These are phyloP conservation scores for Cephus runcator DNA, from an alignment of 2,888 invertebrate genomes.

Conservation along the genomic window DNA sequence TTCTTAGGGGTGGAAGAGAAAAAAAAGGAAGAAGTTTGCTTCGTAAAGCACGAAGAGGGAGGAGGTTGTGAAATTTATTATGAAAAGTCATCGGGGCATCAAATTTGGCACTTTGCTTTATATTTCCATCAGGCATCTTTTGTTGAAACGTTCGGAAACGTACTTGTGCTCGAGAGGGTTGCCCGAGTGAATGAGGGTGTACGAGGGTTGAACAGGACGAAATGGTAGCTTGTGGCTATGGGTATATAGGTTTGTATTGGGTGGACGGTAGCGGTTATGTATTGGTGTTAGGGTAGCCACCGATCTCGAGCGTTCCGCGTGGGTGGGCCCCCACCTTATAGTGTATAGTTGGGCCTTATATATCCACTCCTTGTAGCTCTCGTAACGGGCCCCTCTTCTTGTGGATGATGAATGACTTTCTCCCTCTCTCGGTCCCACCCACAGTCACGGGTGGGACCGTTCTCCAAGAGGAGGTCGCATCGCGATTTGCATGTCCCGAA, in stretches of 20 bases:
- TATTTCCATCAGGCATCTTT: background rate
- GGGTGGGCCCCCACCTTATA: constrained; percentile 50
- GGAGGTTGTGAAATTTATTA: background rate
- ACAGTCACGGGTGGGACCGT: background rate
- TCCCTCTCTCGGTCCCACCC: background rate
- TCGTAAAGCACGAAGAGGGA: background rate
- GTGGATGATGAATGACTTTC: constrained; percentile 51
- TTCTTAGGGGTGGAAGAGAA: background rate
- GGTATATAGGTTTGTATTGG: background rate
- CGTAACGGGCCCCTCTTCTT: constrained; percentile 10
- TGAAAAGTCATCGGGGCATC: background rate
- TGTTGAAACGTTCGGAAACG: background rate
- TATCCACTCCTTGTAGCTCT: constrained; percentile 14
- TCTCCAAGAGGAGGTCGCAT: background rate
- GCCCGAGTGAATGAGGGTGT: background rate
- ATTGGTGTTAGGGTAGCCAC: constrained; percentile 38
- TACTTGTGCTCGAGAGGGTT: background rate
- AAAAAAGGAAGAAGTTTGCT: background rate
- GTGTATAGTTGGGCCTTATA: constrained; percentile 7
- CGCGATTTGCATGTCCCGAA: constrained; percentile 1
- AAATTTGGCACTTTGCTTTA: background rate
- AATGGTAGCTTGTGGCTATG: background rate
- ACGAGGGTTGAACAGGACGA: background rate
- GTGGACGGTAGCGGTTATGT: constrained; percentile 2
- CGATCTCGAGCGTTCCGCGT: constrained; percentile 53